These are phyloP conservation scores for Labia minor DNA, from an alignment of 2,888 invertebrate species.

Conservation along the genomic window DNA sequence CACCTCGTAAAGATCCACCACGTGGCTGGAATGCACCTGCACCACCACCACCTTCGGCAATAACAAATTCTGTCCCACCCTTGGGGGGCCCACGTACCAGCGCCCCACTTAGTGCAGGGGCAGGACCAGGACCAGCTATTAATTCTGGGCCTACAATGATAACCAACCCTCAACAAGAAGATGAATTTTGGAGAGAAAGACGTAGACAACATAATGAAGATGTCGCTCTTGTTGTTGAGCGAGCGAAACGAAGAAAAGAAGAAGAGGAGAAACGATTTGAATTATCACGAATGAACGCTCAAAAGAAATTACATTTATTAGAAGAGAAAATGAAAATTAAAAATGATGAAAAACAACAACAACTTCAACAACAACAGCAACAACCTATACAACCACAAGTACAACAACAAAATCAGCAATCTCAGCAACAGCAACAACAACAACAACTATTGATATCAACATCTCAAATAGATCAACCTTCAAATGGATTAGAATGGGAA, in stretches of 20 bases:
- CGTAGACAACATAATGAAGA: conserved; percentile 57
- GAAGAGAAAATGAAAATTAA: conserved; percentile 1
- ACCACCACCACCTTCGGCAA: not conserved
- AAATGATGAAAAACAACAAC: not conserved
- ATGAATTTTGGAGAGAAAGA: conserved; percentile 59
- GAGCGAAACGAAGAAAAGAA: conserved; percentile 74
- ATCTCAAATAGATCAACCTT: not conserved
- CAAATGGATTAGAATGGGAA: not conserved
- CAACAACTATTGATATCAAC: not conserved
- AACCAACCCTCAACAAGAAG: conserved; percentile 41
- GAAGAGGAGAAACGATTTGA: conserved; percentile 74
- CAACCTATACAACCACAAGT: not conserved
- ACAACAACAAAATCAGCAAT: not conserved
- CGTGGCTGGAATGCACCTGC: not conserved
- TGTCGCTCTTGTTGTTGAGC: conserved; percentile 66
- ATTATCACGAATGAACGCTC: conserved; percentile 36
- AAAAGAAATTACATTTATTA: not conserved
- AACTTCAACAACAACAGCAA: not conserved
- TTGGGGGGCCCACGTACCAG: not conserved
- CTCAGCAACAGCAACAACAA: not conserved
- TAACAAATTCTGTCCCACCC: not conserved
- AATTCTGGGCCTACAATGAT: not conserved
- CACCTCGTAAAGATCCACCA: not conserved
- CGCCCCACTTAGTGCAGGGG: not conserved
- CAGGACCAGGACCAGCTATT: not conserved